Evolutionary conservation across 2,113 vertebrate species (phyloP).

Genomic region (Axis porcinus): DNA sequence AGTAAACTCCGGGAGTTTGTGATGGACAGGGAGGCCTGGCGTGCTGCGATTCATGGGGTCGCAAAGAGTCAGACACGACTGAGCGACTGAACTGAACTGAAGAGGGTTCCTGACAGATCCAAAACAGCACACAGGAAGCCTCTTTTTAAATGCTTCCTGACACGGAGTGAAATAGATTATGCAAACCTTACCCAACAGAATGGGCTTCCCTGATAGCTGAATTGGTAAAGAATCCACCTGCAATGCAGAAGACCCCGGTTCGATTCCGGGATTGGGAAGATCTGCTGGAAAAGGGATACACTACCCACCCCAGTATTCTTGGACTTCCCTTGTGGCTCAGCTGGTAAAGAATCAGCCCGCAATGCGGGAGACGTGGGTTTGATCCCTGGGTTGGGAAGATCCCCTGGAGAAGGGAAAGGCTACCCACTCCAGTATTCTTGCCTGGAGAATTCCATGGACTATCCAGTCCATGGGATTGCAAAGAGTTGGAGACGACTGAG

Average conservation of each 20-base stretch:
- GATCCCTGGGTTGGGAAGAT: background rate
- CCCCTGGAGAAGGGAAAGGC: background rate
- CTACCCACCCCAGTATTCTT: background rate
- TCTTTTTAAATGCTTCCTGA: too few species aligned
- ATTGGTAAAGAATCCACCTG: background rate
- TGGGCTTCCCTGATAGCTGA: background rate
- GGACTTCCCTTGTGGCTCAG: background rate
- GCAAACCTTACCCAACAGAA: background rate
- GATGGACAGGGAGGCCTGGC: too few species aligned
- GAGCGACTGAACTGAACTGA: too few species aligned
- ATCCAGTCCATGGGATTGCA: background rate
- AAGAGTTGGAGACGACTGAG: background rate
- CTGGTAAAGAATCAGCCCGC: background rate
- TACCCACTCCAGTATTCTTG: background rate
- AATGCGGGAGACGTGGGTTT: background rate
- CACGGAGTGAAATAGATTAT: background rate
- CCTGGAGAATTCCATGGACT: background rate
- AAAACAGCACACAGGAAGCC: too few species aligned
- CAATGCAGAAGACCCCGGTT: background rate
- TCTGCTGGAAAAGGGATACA: background rate
- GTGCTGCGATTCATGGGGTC: too few species aligned
- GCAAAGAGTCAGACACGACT: too few species aligned
- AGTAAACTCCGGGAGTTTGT: too few species aligned
- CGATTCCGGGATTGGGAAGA: rapidly evolving
- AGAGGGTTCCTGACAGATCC: too few species aligned